Conservation (phyloP, 2,888 invertebrate genomes). For the Cabera pusaria region DNA sequence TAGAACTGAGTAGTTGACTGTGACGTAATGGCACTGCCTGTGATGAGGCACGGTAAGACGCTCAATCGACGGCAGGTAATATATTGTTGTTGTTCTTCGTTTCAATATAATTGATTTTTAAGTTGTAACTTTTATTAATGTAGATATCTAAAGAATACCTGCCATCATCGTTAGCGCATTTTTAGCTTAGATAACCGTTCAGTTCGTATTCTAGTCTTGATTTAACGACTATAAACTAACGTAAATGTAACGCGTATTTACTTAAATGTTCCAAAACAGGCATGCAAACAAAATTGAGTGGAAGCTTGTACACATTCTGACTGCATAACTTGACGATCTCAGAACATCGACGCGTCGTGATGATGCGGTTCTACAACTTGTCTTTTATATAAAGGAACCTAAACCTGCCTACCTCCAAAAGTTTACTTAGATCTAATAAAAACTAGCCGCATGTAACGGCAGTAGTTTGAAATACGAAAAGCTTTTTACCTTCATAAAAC, state of each 20-base stretch:
- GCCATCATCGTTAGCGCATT: conserved; percentile 23
- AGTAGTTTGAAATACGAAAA: no score
- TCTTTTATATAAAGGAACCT: conserved; percentile 6
- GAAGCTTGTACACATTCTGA: conserved; percentile 68
- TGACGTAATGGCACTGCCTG: conserved; percentile 9
- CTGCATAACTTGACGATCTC: conserved; percentile 55
- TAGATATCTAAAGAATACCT: conserved; percentile 18
- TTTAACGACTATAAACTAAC: conserved; percentile 45
- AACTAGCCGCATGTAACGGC: conserved; percentile 40
- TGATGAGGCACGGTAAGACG: conserved; percentile 11
- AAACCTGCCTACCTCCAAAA: conserved; percentile 4
- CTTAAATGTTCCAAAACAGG: conserved; percentile 45
- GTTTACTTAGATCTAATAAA: background rate
- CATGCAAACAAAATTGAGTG: conserved; percentile 59
- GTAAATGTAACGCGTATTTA: conserved; percentile 37
- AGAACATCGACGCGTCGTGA: conserved; percentile 10
- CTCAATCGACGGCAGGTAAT: conserved; percentile 18
- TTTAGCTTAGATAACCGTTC: conserved; percentile 33
- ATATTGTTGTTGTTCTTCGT: conserved; percentile 6
- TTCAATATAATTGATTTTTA: no score
- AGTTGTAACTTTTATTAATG: conserved; percentile 1
- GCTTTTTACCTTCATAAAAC: no score
- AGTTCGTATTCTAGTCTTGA: conserved; percentile 64
- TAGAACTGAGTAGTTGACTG: no score
- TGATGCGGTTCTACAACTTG: conserved; percentile 10